These are phyloP conservation scores for Cataglyphis rosenhaueri DNA, from an alignment of 2,888 invertebrate genomes.

Conservation along the genomic window DNA sequence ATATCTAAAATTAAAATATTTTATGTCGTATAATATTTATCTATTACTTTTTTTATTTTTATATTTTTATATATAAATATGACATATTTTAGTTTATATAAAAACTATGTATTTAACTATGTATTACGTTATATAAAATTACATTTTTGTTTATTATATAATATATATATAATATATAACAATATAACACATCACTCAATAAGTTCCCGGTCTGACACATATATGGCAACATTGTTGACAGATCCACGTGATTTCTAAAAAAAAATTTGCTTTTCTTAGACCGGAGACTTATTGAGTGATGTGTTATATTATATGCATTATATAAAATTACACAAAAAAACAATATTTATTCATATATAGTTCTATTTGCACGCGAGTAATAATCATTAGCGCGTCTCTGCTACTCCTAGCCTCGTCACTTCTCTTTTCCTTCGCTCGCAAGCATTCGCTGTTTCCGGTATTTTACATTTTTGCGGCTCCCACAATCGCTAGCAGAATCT, in stretches of 20 bases:
- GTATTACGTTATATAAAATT: not conserved
- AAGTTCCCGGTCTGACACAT: no score
- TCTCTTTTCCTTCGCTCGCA: slow-evolving; percentile 50
- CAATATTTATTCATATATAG: not conserved
- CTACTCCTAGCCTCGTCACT: slow-evolving; percentile 41
- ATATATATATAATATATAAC: no score
- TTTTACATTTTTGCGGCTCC: slow-evolving; percentile 73
- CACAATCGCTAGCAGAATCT: slow-evolving; percentile 63
- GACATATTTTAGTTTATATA: not conserved
- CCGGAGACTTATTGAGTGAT: no score
- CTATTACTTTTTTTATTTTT: not conserved
- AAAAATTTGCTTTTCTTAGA: no score
- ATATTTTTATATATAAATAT: not conserved
- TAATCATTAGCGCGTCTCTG: not conserved
- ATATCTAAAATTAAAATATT: not conserved
- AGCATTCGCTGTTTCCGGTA: slow-evolving; percentile 66
- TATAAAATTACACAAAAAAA: not conserved
- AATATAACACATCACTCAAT: no score
- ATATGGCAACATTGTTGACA: no score
- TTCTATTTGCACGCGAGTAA: slow-evolving; percentile 15
- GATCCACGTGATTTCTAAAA: no score
- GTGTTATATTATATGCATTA: not conserved
- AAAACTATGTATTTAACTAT: not conserved
- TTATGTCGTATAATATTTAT: not conserved
- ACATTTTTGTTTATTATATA: no score